phyloP scores from a whole-genome alignment of 2,797 vertebrate genomes.

The Danio tinwini region DNA sequence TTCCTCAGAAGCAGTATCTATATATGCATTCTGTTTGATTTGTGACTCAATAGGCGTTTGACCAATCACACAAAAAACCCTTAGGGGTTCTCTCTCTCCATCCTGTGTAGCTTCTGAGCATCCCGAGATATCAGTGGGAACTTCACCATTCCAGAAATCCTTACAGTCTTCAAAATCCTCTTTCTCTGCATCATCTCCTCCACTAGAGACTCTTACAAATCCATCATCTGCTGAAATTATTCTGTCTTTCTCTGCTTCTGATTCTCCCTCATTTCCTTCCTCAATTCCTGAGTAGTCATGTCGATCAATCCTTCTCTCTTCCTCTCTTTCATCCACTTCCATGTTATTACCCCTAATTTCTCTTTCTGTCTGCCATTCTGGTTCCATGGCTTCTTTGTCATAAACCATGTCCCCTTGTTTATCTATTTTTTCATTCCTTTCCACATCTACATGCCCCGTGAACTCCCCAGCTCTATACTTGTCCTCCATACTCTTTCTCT shows the following conservation, averaged over 20 bases:
- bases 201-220: constrained; percentile 75
- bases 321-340: constrained; percentile 69
- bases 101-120: constrained; percentile 39
- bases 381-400: constrained; percentile 47
- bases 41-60: constrained; percentile 66
- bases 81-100: constrained; percentile 50
- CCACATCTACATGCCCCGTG: constrained; percentile 28
- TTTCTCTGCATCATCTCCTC: constrained; percentile 69
- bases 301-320: constrained; percentile 59
- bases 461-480: constrained; percentile 42
- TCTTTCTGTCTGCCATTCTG: constrained; percentile 39
- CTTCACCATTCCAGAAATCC: constrained; percentile 68
- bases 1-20: constrained; percentile 52
- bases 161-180: constrained; percentile 74
- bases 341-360: constrained; percentile 61
- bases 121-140: constrained; percentile 15
- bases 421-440: constrained; percentile 22
- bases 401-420: constrained; percentile 49
- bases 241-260: constrained; percentile 62
- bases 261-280: constrained; percentile 68
- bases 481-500: constrained; percentile 37
- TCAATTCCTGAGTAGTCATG: constrained; percentile 51
- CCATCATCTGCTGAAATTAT: constrained; percentile 69
- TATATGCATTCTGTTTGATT: constrained; percentile 31
- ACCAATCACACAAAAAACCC: constrained; percentile 76